These are phyloP conservation scores for Apodemus agrarius DNA, from an alignment of 2,797 vertebrate genomes.

Conservation along the genomic window DNA sequence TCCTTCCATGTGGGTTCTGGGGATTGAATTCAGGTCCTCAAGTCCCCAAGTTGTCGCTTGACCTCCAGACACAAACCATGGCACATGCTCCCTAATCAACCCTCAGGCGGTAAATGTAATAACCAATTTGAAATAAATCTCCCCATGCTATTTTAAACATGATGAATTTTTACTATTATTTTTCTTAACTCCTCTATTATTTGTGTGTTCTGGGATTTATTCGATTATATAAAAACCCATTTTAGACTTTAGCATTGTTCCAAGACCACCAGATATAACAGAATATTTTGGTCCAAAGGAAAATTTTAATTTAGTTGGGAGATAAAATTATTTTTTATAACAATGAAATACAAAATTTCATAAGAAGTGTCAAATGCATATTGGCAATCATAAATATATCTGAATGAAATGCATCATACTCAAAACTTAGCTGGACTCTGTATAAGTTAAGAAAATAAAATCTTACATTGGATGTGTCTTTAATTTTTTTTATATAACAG, in stretches of 20 bases:
- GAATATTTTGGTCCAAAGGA: neutral
- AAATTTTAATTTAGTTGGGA: neutral
- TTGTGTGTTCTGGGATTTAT: neutral
- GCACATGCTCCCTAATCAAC: too few species aligned
- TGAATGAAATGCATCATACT: neutral
- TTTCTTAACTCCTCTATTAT: neutral
- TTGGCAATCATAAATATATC: neutral
- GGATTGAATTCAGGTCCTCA: neutral
- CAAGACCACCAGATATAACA: neutral
- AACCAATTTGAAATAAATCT: neutral
- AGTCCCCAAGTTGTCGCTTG: neutral
- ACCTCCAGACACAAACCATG: neutral
- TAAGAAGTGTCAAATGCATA: neutral
- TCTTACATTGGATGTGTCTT: neutral
- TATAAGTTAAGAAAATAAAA: neutral
- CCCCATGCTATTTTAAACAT: neutral
- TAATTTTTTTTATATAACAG: neutral
- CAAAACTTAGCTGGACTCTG: neutral
- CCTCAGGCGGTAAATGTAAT: neutral
- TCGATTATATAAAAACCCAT: neutral
- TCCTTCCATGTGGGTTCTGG: neutral
- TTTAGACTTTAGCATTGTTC: neutral
- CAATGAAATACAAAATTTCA: neutral
- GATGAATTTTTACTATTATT: constrained; percentile 38
- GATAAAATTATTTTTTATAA: neutral